Conservation (phyloP, 2,888 invertebrate genomes). For the Cantharis flavilabris region DNA sequence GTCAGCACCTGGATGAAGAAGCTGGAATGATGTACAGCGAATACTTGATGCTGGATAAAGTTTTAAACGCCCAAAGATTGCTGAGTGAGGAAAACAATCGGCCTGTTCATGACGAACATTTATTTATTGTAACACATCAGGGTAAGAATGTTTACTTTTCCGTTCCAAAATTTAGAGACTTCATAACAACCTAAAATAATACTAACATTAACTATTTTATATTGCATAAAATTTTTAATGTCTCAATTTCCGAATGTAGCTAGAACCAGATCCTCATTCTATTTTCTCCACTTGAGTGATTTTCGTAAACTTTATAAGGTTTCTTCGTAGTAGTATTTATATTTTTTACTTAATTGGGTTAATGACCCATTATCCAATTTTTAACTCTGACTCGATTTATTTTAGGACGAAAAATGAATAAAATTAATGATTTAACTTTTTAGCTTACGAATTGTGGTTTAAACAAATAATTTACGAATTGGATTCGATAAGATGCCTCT, state of each 20-base stretch:
- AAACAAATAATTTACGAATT: conserved; percentile 98
- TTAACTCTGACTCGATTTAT: neutral
- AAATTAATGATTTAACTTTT: conserved; percentile 43
- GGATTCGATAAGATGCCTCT: conserved; percentile 85
- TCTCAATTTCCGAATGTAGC: neutral
- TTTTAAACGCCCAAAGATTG: conserved; percentile 80
- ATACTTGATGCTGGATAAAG: conserved; percentile 87
- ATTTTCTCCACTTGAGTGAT: neutral
- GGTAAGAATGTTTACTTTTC: conserved; percentile 61
- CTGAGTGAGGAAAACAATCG: conserved; percentile 73
- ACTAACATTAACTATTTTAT: too few species aligned
- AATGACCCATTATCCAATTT: neutral
- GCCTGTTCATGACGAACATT: conserved; percentile 93
- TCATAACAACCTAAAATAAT: neutral
- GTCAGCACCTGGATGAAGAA: conserved; percentile 67
- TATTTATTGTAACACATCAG: conserved; percentile 98
- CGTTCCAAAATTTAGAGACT: neutral
- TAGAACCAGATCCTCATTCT: neutral
- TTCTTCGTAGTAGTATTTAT: neutral
- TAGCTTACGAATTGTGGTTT: conserved; percentile 99
- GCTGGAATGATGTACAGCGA: conserved; percentile 88
- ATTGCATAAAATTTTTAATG: too few species aligned
- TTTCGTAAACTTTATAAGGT: neutral
- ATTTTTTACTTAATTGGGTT: neutral
- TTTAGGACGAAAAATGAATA: neutral